Evolutionary conservation across 2,888 invertebrate genomes (phyloP).

Genomic region (Drosophila formosana): DNA sequence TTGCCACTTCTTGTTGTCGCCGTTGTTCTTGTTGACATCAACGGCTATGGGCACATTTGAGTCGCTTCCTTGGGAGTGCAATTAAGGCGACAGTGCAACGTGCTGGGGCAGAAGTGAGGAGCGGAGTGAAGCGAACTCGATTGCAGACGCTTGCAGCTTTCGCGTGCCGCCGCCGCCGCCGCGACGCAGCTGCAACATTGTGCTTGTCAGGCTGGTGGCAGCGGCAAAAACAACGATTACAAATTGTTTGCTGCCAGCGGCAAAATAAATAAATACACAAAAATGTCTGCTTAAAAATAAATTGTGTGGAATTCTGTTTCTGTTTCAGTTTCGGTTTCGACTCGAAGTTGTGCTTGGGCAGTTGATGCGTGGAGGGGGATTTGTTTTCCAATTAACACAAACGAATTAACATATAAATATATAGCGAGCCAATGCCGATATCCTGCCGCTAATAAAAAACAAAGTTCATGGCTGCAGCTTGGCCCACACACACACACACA

Average conservation of each 20-base stretch:
- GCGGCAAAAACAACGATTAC: constrained; percentile 62
- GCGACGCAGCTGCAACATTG: constrained; percentile 74
- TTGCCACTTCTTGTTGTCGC: constrained; percentile 29
- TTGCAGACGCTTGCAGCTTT: constrained; percentile 35
- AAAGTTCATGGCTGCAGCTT: constrained; percentile 70
- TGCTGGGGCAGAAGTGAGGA: background rate
- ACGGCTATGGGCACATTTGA: constrained; percentile 38
- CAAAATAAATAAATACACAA: constrained; percentile 56
- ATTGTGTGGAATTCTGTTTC: constrained; percentile 47
- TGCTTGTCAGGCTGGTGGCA: constrained; percentile 67
- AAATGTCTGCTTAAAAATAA: constrained; percentile 68
- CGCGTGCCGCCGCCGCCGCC: constrained; percentile 32
- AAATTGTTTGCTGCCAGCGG: constrained; percentile 68
- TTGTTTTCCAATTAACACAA: constrained; percentile 64
- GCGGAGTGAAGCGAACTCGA: background rate
- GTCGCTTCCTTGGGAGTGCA: constrained; percentile 52
- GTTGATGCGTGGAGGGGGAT: constrained; percentile 6
- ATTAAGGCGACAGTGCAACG: constrained; percentile 38
- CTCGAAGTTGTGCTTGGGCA: background rate
- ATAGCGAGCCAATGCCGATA: constrained; percentile 50
- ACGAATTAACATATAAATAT: constrained; percentile 74
- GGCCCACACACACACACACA: constrained; percentile 29
- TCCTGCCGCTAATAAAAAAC: constrained; percentile 75
- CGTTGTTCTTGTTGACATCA: constrained; percentile 1
- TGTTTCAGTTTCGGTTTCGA: constrained; percentile 3